Evolutionary conservation across 2,113 vertebrate genomes (phyloP), one percentile per base, ranked within the genome.

Genomic region (Toxostoma redivivum): DNA sequence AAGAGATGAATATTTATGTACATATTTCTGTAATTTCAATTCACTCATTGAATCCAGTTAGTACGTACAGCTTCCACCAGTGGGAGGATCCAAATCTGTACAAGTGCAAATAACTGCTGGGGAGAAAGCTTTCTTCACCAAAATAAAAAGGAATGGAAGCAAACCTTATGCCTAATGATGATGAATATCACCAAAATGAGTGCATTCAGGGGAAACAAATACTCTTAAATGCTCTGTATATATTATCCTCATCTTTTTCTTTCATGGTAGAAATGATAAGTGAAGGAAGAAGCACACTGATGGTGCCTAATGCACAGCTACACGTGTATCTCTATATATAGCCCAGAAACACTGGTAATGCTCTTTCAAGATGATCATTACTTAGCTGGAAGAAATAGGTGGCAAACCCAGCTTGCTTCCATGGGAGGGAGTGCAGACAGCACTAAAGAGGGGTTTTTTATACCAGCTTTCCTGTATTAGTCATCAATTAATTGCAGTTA

Each of bases 1-100:
- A 64, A 74, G 56, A 86, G 84, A 93, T 92, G 56, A 95, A 93
- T 96, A 97, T 95, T 96, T 95, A 93, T 96, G 67, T 66, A 53
- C 80, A n/a, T 64, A 92, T 90, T 95, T 93, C 80, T 92, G 82
- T 93, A 86, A 93, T 96, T 94, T 84, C 76, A 50, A 95, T 94
- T 83, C 80, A 27, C 48, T 90, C 80, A 1, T 78, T 80, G 86
- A 70, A 94, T 88, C 76, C 45, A 60, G 88, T 48, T 64, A 23
- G 35, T 33, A 86, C 31, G 37, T 73, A 48, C 71, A 86, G 92
- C 81, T 70, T 91, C 88, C 53, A 90, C 82, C 76, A 81, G 90
- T 95, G 94, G 90, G 95, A 95, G 88, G 93, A 90, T 73, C 35
- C 4, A 83, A 95, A 93, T 92, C 92, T 88, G 65, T 70, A 35